Base-by-base conservation (phyloP, 2,113 vertebrate species). In the Microtus richardsoni region DNA sequence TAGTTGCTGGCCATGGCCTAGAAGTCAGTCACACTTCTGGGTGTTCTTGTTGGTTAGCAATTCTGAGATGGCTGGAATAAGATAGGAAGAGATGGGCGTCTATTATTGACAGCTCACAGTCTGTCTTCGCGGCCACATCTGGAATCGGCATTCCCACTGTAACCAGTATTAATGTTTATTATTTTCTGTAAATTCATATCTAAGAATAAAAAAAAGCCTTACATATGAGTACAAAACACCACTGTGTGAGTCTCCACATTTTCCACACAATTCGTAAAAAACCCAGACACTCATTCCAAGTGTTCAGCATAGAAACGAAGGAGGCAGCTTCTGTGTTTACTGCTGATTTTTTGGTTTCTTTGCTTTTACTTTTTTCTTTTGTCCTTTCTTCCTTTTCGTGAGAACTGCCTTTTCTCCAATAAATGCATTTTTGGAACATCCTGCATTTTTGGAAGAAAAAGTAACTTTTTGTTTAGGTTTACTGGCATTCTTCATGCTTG, bases 321-420 rank as follows among this genome's bases (percentile, higher is more conserved):
- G 28, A 30, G 74, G 36, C 44, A 33, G 28, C 21, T 88, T 79
- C 7, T 0, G 33, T 5, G 12, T 36, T 74, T 93, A 87, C 79
- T 97, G 98, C 26, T 89, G 97, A 66, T 96, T 98, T 85, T 91
- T 96, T 93, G 95, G 97, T 28, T 77, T 98, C 74, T 87, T 95
- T 9, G 47, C 70, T n/a, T 0, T 95, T 84, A 47, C 0, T 75
- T 58, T 91, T 96, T 98, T 98, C 12, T 97, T 98, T 7, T 97
- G 95, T 92, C 93, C 96, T 91, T 98, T 99, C 47, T 99, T 99
- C 13, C 96, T 87, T 74, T 97, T 98, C 1, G 82, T 13, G 0
- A 95, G 85, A 85, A 89, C 92, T 19, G 98, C 98, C 98, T 99
- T 99, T 94, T 99, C 99, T 85, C 99, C 99, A 85, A 97, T 98